Conservation (phyloP, 2,113 vertebrate genomes). For the Clarias gariepinus region DNA sequence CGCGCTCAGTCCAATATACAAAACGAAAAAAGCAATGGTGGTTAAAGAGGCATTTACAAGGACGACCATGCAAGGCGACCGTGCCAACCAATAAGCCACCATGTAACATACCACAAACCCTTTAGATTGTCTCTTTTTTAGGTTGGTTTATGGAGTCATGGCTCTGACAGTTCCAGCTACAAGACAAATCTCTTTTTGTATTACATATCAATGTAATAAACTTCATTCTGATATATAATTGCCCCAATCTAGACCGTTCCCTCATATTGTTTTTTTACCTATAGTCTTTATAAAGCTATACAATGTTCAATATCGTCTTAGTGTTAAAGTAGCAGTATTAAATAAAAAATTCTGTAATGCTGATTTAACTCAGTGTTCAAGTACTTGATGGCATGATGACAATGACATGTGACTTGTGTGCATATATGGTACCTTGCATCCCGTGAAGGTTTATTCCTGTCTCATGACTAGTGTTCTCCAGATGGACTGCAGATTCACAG, state of each 20-base stretch:
- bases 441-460: background rate
- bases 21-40: background rate
- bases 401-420: background rate
- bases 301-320: background rate
- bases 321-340: background rate
- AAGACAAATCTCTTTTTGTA: background rate
- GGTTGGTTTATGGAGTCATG: background rate
- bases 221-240: background rate
- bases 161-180: background rate
- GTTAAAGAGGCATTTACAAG: background rate
- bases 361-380: background rate
- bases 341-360: background rate
- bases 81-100: too few relatives aligned
- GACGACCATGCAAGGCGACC: too few relatives aligned
- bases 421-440: background rate
- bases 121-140: background rate
- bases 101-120: too few relatives aligned
- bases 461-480: background rate
- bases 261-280: background rate
- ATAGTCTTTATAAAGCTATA: background rate
- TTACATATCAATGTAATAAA: too few relatives aligned
- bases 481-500: background rate
- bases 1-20: background rate
- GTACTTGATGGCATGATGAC: background rate
- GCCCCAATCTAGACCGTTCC: background rate